Conservation (phyloP, 2,113 vertebrate species). For the Micromys minutus region DNA sequence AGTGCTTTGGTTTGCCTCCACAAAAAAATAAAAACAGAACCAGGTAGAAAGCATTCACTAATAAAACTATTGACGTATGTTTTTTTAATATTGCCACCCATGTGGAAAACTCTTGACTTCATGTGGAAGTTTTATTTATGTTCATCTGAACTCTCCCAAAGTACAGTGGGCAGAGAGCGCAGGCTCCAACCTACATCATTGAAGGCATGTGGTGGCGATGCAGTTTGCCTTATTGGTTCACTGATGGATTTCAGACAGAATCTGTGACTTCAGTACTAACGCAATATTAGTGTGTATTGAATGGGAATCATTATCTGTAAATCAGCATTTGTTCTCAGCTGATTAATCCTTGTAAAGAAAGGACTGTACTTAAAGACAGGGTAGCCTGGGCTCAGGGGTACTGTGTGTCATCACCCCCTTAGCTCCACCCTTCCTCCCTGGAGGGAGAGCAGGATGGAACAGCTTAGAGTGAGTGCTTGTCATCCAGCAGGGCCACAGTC, state of each 20-base stretch:
- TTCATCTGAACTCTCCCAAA: slow-evolving; percentile 75
- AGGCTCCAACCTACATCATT: slow-evolving; percentile 50
- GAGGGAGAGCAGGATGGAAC: neutral
- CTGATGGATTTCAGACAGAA: slow-evolving; percentile 70
- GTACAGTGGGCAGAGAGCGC: slow-evolving; percentile 76
- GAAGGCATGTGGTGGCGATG: slow-evolving; percentile 71
- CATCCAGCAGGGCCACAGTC: neutral
- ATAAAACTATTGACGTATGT: slow-evolving; percentile 75
- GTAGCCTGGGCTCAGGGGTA: neutral
- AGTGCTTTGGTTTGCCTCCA: slow-evolving; percentile 68
- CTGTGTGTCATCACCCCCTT: neutral
- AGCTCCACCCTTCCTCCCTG: rapidly evolving
- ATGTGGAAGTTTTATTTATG: slow-evolving; percentile 76
- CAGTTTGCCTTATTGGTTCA: slow-evolving; percentile 65
- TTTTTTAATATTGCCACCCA: slow-evolving; percentile 67
- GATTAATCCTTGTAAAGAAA: slow-evolving; percentile 43
- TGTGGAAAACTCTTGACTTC: slow-evolving; percentile 71
- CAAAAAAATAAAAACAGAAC: slow-evolving; percentile 73
- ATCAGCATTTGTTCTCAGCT: slow-evolving; percentile 50
- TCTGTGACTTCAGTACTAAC: slow-evolving; percentile 75
- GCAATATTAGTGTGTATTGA: slow-evolving; percentile 80
- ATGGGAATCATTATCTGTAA: slow-evolving; percentile 76
- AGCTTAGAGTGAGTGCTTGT: slow-evolving; percentile 53
- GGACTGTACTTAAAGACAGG: slow-evolving; percentile 23
- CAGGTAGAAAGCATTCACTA: slow-evolving; percentile 69